Evolutionary conservation across 1,140 invertebrate species (phyloP).

Genomic region (Diorhabda sublineata): DNA sequence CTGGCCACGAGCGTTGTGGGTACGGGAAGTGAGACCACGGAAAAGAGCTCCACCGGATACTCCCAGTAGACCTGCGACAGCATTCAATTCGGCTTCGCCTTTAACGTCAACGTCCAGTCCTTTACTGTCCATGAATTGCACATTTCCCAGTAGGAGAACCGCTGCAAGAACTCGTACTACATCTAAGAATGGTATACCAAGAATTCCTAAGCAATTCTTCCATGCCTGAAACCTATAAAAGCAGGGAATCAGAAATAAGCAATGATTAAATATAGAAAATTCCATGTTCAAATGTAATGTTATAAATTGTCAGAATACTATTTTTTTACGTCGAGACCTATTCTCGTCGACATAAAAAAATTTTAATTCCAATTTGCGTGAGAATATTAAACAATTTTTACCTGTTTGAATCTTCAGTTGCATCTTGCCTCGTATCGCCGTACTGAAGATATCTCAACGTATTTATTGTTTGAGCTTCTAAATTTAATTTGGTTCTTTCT

Average conservation of each 20-base stretch:
- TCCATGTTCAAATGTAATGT: too few species aligned
- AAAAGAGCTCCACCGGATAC: slow-evolving; percentile 73
- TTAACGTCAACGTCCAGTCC: slow-evolving; percentile 69
- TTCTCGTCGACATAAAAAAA: too few species aligned
- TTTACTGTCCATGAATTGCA: slow-evolving; percentile 77
- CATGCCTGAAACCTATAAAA: slow-evolving; percentile 73
- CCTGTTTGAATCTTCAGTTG: slow-evolving; percentile 66
- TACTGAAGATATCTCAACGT: slow-evolving; percentile 77
- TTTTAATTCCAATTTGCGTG: too few species aligned
- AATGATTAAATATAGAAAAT: too few species aligned
- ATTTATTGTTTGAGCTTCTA: slow-evolving; percentile 76
- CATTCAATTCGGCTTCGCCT: slow-evolving; percentile 74
- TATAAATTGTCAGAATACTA: too few species aligned
- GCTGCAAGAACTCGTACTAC: slow-evolving; percentile 87
- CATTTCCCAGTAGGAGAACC: slow-evolving; percentile 85
- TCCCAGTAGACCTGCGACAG: slow-evolving; percentile 79
- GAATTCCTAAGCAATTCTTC: slow-evolving; percentile 83
- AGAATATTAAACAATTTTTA: slow-evolving; percentile 16
- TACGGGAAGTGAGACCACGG: slow-evolving; percentile 77
- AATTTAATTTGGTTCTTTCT: slow-evolving; percentile 78
- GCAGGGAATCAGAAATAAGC: too few species aligned
- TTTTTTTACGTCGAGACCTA: too few species aligned
- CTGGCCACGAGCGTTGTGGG: slow-evolving; percentile 79
- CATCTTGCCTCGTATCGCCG: slow-evolving; percentile 70
- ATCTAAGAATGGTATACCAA: slow-evolving; percentile 91